A percentile compares a stretch with the other conserved stretches of the same genome.
Conservation (phyloP, 2,113 vertebrate genomes). For the Danionella cerebrum region DNA sequence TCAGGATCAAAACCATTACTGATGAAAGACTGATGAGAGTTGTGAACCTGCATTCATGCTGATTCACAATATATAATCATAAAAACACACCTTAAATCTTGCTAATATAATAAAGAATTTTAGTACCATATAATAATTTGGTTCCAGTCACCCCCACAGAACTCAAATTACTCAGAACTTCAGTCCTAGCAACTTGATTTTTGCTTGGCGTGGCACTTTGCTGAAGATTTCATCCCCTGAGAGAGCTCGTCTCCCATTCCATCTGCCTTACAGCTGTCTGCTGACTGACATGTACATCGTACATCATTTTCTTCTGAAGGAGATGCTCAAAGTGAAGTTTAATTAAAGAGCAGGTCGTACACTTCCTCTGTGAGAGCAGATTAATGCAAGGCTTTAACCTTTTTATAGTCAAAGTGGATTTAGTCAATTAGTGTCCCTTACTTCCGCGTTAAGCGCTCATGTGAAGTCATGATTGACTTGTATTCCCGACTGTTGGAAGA, state of each 20-base stretch:
- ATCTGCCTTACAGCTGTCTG: conserved; percentile 11
- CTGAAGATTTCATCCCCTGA: conserved; percentile 23
- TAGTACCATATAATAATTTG: neutral
- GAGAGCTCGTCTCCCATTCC: conserved; percentile 13
- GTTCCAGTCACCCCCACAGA: neutral
- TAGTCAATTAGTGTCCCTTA: neutral
- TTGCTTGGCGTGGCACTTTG: conserved; percentile 42
- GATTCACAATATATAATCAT: too few species aligned
- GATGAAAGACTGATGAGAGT: too few species aligned
- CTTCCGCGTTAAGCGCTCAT: neutral
- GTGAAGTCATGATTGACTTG: neutral
- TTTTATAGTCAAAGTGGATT: neutral
- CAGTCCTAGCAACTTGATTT: conserved; percentile 44
- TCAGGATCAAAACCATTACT: too few species aligned
- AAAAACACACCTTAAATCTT: too few species aligned
- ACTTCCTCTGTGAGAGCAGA: neutral
- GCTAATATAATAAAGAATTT: neutral
- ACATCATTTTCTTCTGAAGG: neutral
- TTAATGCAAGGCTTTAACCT: neutral
- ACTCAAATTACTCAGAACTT: neutral
- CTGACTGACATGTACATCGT: conserved; percentile 7
- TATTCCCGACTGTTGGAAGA: neutral
- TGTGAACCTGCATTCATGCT: too few species aligned
- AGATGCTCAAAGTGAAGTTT: conserved; percentile 17
- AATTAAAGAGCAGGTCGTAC: neutral